Evolutionary conservation across 2,797 vertebrate species (phyloP), one percentile per base, ranked within the genome.

Genomic region (Rousettus madagascariensis): DNA sequence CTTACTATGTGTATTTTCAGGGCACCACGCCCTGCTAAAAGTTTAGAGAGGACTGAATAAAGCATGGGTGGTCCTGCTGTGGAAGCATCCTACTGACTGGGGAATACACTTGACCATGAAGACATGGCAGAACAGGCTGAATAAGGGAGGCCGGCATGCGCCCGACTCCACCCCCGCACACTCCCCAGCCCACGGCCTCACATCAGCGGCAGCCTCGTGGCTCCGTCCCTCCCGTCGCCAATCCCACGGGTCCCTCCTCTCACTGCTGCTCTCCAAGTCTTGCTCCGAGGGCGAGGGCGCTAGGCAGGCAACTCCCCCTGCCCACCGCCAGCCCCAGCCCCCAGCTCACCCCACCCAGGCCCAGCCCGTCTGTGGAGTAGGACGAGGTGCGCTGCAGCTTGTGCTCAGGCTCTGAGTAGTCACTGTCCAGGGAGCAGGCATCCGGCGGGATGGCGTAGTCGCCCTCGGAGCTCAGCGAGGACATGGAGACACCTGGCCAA

Each of bases 391-490:
- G 98, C 97, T 99, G 99, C 17, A 99, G 99, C 97, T 99, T 99
- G 91, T 99, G 99, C 72, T 99, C 99, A 1, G 99, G 99, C 96
- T 99, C 99, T 1, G 99, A 99, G 98, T 99, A 99, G 98, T 99
- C 99, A 4, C 99, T 99, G 98, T 99, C 99, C 98, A 99, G 97
- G 4, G 99, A 99, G 96, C 97, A 99, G 89, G 99, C 99, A 16
- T 99, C 99, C 1, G 99, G 99, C 38, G 99, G 99, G 87, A 99
- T 99, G 95, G 99, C 99, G 26, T 99, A 99, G 97, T 99, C 99
- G 24, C 99, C 99, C 97, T 99, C 99, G 0, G 99, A 99, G 98
- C 99, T 99, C 97, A 99, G 97, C 0, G 99, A 99, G 57, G 99
- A 99, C 99, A 99, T 98, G 90, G 99, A 99, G 65, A 99, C 99